Conservation (phyloP, 2,113 vertebrate genomes). For the Callocephalon fimbriatum region DNA sequence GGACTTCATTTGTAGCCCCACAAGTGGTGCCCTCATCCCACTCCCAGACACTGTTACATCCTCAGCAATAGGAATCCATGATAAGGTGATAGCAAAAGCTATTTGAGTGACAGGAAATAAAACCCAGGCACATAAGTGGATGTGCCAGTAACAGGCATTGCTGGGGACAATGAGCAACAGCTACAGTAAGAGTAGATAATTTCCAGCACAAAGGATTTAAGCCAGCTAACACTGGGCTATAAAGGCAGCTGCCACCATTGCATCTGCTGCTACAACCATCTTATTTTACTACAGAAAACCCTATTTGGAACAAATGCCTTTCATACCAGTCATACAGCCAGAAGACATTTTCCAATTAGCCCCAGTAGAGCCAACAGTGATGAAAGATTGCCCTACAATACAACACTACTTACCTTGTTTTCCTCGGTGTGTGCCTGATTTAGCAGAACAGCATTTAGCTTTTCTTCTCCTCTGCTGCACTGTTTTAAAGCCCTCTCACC, state of each 20-base stretch:
- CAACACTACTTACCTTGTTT: conserved; percentile 25
- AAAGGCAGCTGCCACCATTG: neutral
- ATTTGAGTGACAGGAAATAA: neutral
- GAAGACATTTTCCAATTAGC: neutral
- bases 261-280: neutral
- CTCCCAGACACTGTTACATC: neutral
- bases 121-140: fast-evolving
- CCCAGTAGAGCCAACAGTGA: neutral
- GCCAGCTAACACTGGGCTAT: neutral
- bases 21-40: neutral
- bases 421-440: fast-evolving
- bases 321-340: neutral
- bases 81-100: neutral
- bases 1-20: neutral
- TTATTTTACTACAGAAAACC: neutral
- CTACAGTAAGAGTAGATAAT: neutral
- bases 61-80: neutral
- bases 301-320: neutral
- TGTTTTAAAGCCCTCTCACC: conserved; percentile 4
- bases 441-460: conserved; percentile 5
- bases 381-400: neutral
- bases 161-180: neutral
- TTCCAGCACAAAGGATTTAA: neutral
- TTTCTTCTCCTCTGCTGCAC: neutral
- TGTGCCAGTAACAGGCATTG: neutral